These are phyloP conservation scores for Piprites chloris DNA, from an alignment of 2,113 vertebrate genomes.

Conservation along the genomic window DNA sequence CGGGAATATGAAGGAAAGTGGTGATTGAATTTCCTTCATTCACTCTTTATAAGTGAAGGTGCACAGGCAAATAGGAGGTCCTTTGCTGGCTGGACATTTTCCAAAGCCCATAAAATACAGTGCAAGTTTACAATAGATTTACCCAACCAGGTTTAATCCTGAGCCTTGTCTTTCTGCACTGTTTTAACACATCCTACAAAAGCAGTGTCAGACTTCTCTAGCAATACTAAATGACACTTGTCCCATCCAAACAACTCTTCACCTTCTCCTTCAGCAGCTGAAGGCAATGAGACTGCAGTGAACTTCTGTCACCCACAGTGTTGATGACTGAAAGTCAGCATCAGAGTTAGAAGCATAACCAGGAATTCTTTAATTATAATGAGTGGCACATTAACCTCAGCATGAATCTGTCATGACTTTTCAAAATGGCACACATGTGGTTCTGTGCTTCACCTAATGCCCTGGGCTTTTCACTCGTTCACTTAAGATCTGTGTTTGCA, in stretches of 20 bases:
- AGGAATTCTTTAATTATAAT: conserved; percentile 43
- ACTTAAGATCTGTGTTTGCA: neutral
- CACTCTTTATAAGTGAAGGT: neutral
- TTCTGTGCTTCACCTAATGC: neutral
- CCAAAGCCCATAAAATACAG: neutral
- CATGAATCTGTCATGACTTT: conserved; percentile 27
- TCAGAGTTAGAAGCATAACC: conserved; percentile 16
- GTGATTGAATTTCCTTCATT: neutral
- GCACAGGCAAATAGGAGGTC: neutral
- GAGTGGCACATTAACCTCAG: conserved; percentile 39
- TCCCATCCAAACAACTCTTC: neutral
- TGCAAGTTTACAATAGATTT: neutral
- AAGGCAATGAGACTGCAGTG: neutral
- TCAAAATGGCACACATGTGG: neutral
- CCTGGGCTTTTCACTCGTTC: conserved; percentile 15
- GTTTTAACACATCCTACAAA: neutral
- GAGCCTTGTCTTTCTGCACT: neutral
- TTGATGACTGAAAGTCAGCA: conserved; percentile 9
- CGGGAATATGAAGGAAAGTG: neutral
- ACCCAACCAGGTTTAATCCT: neutral
- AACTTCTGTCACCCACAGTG: neutral
- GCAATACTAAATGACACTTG: neutral
- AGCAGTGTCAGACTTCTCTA: neutral
- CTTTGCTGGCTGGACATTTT: neutral
- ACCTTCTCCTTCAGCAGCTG: neutral